phyloP scores from a whole-genome alignment of 2,888 invertebrate species.

The Acrobasis consociella region DNA sequence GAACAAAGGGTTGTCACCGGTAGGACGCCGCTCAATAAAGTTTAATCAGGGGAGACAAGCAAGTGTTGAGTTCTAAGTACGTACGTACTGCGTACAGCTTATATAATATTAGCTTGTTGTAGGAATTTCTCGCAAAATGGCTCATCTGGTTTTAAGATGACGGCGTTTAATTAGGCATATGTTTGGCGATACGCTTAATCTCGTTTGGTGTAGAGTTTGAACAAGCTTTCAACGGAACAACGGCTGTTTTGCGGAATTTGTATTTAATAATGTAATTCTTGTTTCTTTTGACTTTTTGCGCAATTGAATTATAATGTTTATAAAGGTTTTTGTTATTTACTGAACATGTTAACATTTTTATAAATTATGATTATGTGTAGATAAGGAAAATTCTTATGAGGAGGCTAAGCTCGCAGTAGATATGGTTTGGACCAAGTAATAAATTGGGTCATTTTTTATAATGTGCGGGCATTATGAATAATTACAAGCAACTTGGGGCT shows the following conservation, averaged over 20 bases:
- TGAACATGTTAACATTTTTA: no score
- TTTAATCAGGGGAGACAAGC: slow-evolving; percentile 62
- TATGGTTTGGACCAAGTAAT: no score
- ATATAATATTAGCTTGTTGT: slow-evolving; percentile 16
- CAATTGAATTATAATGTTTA: background rate
- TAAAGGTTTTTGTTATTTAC: background rate
- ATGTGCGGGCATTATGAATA: no score
- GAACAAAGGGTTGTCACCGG: slow-evolving; percentile 69
- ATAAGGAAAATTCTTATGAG: no score
- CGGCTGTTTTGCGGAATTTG: background rate
- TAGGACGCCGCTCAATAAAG: slow-evolving; percentile 64
- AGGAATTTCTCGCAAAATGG: slow-evolving; percentile 2
- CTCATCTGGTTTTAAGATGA: slow-evolving; percentile 5
- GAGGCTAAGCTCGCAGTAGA: no score
- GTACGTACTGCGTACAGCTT: slow-evolving; percentile 24
- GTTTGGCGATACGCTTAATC: background rate
- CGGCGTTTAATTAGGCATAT: slow-evolving; percentile 18
- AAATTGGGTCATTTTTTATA: no score
- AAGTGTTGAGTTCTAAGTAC: slow-evolving; percentile 47
- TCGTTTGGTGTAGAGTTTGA: slow-evolving; percentile 7
- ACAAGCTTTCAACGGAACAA: background rate
- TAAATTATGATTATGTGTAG: no score
- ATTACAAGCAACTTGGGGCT: no score
- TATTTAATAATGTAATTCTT: background rate
- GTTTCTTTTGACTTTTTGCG: background rate